phyloP scores from a whole-genome alignment of 2,113 vertebrate species.

The Sterna hirundo region DNA sequence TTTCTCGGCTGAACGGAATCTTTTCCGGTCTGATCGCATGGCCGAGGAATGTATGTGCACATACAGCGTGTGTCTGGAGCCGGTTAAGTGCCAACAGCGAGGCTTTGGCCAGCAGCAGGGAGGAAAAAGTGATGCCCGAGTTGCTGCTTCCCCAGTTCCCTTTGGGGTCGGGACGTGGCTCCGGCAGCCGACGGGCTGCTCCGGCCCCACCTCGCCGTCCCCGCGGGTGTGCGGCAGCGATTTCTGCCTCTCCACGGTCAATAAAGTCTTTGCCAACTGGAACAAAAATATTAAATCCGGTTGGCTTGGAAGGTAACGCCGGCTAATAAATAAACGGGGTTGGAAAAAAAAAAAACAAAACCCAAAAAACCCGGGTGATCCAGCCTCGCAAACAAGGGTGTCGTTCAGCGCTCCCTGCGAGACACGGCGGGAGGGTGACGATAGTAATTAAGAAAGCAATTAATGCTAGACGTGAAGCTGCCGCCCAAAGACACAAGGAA shows the following conservation, averaged over 20 bases:
- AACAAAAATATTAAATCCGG: neutral
- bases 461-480: neutral
- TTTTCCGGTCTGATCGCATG: conserved; percentile 39
- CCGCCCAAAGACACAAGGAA: neutral
- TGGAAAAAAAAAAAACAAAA: neutral
- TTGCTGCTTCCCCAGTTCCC: neutral
- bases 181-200: neutral
- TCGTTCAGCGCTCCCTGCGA: neutral
- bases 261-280: neutral
- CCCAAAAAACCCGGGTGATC: accelerated
- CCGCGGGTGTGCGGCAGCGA: neutral
- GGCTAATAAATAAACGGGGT: neutral
- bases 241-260: neutral
- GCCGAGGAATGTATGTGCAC: conserved; percentile 26
- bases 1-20: neutral
- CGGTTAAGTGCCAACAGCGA: neutral
- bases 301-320: neutral
- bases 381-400: neutral
- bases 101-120: neutral
- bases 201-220: accelerated
- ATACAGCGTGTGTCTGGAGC: neutral
- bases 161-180: accelerated
- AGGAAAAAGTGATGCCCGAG: neutral
- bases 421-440: neutral
- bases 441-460: conserved; percentile 18